phyloP scores from a whole-genome alignment of 2,113 vertebrate genomes.

The Psettodes erumei region DNA sequence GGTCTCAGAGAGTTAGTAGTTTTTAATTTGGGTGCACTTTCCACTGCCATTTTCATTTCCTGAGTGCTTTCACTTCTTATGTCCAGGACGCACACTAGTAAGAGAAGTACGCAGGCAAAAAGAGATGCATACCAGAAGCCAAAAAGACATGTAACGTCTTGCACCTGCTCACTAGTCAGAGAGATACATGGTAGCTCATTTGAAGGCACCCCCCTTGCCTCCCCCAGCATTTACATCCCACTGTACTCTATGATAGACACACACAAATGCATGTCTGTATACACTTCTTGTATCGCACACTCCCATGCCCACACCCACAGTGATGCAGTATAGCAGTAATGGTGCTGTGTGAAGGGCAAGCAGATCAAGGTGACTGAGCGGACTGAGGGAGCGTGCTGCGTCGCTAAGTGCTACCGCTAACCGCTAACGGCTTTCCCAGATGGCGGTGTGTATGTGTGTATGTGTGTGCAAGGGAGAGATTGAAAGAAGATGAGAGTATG shows the following conservation, averaged over 20 bases:
- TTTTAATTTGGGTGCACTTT: neutral
- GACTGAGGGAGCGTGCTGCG: slow-evolving; percentile 80
- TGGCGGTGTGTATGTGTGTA: slow-evolving; percentile 63
- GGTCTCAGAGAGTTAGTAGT: neutral
- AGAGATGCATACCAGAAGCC: slow-evolving; percentile 21
- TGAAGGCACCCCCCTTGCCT: slow-evolving; percentile 75
- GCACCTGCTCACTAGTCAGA: slow-evolving; percentile 54
- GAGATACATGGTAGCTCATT: slow-evolving; percentile 76
- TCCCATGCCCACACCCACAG: slow-evolving; percentile 63
- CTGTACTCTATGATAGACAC: slow-evolving; percentile 80
- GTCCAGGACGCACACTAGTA: slow-evolving; percentile 27
- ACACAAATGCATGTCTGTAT: slow-evolving; percentile 60
- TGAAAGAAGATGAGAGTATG: slow-evolving; percentile 59
- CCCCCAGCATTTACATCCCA: slow-evolving; percentile 80
- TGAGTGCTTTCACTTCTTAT: slow-evolving; percentile 10
- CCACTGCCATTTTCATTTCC: slow-evolving; percentile 6
- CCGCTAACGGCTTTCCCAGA: slow-evolving; percentile 83
- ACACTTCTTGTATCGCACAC: slow-evolving; percentile 52
- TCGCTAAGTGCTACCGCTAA: slow-evolving; percentile 82
- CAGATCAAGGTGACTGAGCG: slow-evolving; percentile 86
- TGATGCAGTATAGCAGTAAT: slow-evolving; percentile 79
- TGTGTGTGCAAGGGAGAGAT: slow-evolving; percentile 23
- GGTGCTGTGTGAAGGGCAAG: slow-evolving; percentile 84
- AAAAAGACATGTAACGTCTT: slow-evolving; percentile 29
- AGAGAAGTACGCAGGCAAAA: slow-evolving; percentile 7